A percentile compares a stretch with the other conserved stretches of the same genome.
Conservation (phyloP, 2,888 invertebrate genomes). For the Acrobasis repandana region DNA sequence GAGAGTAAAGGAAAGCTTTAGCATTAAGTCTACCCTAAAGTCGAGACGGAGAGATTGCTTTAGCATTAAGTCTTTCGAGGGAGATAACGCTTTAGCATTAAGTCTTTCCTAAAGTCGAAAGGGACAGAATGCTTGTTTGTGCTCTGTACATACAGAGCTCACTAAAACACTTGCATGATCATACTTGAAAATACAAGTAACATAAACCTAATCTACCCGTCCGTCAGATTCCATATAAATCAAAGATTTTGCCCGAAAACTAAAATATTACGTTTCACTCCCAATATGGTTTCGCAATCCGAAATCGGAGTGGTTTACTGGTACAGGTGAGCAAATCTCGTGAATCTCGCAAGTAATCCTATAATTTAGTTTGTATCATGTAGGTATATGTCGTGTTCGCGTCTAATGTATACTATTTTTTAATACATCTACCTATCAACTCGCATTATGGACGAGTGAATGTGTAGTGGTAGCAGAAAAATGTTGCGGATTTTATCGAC, state of each 20-base stretch:
- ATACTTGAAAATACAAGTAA: no score
- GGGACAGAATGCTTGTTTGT: no score
- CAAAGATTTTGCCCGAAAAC: background rate
- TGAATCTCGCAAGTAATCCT: constrained; percentile 21
- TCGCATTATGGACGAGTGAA: constrained; percentile 81
- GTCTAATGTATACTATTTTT: constrained; percentile 83
- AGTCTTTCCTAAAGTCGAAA: no score
- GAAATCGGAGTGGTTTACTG: constrained; percentile 13
- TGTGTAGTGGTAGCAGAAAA: constrained; percentile 58
- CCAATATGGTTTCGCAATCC: background rate
- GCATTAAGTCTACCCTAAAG: no score
- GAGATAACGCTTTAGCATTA: no score
- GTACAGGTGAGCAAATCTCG: constrained; percentile 12
- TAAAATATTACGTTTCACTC: background rate
- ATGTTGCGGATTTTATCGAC: background rate
- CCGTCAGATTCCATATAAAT: no score
- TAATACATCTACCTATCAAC: constrained; percentile 84
- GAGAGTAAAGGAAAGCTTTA: no score
- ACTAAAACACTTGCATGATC: no score
- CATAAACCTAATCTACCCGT: no score
- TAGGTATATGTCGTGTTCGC: constrained; percentile 66
- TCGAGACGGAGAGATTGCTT: no score
- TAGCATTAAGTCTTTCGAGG: no score
- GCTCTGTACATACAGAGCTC: no score
- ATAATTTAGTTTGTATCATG: constrained; percentile 15